Evolutionary conservation across 2,797 vertebrate species (phyloP).

Genomic region (Trachurus trachurus): DNA sequence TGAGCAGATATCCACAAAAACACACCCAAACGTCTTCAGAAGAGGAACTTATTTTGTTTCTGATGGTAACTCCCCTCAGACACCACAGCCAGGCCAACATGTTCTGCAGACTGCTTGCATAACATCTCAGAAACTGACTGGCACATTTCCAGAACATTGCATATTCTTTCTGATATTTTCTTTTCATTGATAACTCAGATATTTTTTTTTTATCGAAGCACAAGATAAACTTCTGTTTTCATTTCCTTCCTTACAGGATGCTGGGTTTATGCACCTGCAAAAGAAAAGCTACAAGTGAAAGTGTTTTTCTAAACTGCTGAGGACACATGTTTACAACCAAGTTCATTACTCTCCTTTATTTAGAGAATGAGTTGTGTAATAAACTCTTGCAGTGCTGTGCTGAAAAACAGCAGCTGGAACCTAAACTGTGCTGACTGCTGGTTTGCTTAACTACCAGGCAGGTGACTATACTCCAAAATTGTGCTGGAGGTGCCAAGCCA

Average conservation of each 20-base stretch:
- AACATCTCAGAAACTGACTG: neutral
- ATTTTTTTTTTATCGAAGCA: neutral
- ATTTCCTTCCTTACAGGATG: neutral
- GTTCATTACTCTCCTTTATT: neutral
- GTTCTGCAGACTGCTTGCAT: neutral
- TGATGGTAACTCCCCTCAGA: neutral
- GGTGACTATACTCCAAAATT: neutral
- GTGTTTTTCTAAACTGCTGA: neutral
- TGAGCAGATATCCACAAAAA: neutral
- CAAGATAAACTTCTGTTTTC: neutral
- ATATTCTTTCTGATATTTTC: neutral
- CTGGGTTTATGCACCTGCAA: neutral
- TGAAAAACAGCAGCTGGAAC: neutral
- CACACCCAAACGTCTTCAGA: neutral
- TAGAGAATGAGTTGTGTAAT: slow-evolving; percentile 12
- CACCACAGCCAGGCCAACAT: neutral
- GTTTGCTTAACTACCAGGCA: neutral
- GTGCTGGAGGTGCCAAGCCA: neutral
- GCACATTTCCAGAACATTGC: neutral
- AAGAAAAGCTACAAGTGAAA: neutral
- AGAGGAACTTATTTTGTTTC: neutral
- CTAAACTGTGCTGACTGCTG: slow-evolving; percentile 1
- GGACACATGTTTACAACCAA: slow-evolving; percentile 4
- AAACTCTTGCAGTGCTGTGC: neutral
- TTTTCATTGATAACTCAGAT: no score